Evolutionary conservation across 2,797 vertebrate genomes (phyloP), one percentile per base, ranked within the genome.

Genomic region (Siniperca undulata): DNA sequence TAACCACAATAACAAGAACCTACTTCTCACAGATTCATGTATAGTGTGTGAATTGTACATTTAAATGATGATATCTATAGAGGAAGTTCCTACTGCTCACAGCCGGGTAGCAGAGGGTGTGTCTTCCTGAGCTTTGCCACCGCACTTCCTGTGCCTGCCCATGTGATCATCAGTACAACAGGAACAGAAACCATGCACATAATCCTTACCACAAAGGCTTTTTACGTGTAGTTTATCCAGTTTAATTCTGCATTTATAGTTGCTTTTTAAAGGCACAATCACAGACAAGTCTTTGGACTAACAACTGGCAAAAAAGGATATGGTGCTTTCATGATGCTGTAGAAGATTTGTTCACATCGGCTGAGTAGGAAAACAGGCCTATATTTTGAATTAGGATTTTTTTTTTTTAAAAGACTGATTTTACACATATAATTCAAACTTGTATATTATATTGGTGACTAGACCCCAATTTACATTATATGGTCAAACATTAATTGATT

Each of bases 61-160:
- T 64, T 53, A 8, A 86, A 71, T 53, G 17, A 73, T 72, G 27
- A 76, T 50, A 56, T 56, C 64, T 53, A 12, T 5, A 62, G 52
- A 87, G 88, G 86, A 93, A 86, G 90, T 83, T 78, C 74, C 70
- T 22, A 59, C 5, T 27, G 83, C 22, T 87, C 70, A 11, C 82
- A 77, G 83, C 46, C 5, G 24, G 77, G 24, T 38, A 84, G 61
- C 7, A 3, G 46, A 82, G 74, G 86, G 88, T 60, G 88, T 82
- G 78, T 79, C 72, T 84, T 86, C 70, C 85, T 85, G 70, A 78
- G 82, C 69, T 69, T 48, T 78, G 64, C 60, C 71, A 82, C 82
- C 70, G 27, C 55, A 86, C 86, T 91, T 92, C 92, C 91, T 94
- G 89, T 64, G 14, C 14, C 9, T 12, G 38, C 52, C 56, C 73